Percentiles rank a stretch among this genome's conserved stretches.
Conservation (phyloP, 30 jellyfish, hydroid and myxozoan genomes). For the Hydra vulgaris region DNA sequence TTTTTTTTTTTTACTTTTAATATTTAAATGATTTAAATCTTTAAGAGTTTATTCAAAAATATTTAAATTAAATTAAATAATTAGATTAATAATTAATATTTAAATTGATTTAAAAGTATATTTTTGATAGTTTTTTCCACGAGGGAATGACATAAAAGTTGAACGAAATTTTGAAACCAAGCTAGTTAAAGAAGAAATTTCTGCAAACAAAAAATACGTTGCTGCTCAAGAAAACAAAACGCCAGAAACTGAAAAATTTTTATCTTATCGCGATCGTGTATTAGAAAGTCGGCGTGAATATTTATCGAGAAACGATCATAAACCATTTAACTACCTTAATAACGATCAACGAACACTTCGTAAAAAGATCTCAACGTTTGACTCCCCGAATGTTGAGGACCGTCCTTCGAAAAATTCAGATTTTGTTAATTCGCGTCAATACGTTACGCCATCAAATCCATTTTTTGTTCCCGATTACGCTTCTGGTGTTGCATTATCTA, state of each 20-base stretch:
- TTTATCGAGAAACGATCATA: background rate
- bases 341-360: constrained; percentile 24
- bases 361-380: too few species aligned
- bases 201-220: background rate
- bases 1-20: too few species aligned
- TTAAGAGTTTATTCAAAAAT: too few species aligned
- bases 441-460: background rate
- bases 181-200: background rate
- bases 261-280: background rate
- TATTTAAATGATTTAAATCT: too few species aligned
- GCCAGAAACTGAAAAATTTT: background rate
- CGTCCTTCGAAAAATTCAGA: background rate
- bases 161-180: background rate
- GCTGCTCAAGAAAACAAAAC: background rate
- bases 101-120: too few species aligned
- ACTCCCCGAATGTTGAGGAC: background rate
- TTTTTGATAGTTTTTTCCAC: background rate
- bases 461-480: background rate
- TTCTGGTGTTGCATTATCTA: background rate
- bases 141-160: background rate
- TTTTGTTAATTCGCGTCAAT: background rate
- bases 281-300: constrained; percentile 1
- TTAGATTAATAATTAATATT: too few species aligned
- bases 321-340: constrained; percentile 25
- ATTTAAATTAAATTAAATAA: too few species aligned